Percentiles rank a stretch among this genome's conserved stretches.
These are phyloP conservation scores for Amblyjoppa proteus DNA, from an alignment of 2,888 invertebrate species.

Conservation along the genomic window DNA sequence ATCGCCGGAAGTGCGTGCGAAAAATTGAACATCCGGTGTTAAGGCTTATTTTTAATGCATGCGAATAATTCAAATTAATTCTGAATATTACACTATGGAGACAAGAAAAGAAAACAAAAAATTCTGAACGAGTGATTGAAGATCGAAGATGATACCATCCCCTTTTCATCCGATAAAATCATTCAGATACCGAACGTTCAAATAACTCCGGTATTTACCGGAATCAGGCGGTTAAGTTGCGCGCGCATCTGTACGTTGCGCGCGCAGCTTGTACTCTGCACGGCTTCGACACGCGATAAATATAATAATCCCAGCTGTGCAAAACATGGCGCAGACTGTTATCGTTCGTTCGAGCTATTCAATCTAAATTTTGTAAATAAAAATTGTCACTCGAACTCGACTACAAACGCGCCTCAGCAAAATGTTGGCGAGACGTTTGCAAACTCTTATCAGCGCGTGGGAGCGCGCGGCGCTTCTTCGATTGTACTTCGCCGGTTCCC, in stretches of 20 bases:
- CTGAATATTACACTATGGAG: no score
- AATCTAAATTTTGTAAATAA: background rate
- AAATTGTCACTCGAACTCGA: background rate
- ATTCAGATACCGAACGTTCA: background rate
- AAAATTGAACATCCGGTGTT: background rate
- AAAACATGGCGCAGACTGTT: background rate
- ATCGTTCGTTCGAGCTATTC: background rate
- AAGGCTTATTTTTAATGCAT: background rate
- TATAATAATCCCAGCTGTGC: background rate
- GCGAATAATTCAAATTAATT: background rate
- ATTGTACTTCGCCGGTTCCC: constrained; percentile 37
- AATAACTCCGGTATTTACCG: constrained; percentile 4
- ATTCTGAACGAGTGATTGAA: background rate
- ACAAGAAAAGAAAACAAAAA: background rate
- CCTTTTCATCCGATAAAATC: background rate
- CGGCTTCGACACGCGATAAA: background rate
- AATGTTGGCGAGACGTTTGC: constrained; percentile 63
- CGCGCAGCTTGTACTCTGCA: background rate
- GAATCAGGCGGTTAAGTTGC: background rate
- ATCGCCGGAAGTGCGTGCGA: background rate
- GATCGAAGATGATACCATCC: background rate
- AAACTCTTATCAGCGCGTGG: constrained; percentile 32
- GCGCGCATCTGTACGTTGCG: background rate
- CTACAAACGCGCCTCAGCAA: background rate
- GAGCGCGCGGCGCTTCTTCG: constrained; percentile 24